Evolutionary conservation across 2,113 vertebrate genomes (phyloP).

Genomic region (Petaurus breviceps): DNA sequence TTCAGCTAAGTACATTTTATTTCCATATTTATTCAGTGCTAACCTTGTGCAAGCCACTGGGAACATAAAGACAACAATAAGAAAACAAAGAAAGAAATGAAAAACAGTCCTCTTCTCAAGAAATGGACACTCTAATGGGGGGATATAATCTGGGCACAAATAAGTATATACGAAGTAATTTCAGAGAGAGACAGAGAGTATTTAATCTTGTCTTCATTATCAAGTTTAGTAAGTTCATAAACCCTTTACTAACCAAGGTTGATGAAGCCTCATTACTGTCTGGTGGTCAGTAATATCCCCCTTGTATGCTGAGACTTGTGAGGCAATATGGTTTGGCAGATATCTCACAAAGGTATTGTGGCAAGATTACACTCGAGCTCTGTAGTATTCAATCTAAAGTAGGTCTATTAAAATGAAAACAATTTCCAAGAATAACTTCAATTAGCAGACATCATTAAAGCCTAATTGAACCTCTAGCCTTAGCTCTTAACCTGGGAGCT

Average conservation of each 20-base stretch:
- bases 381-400: conserved; percentile 60
- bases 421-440: conserved; percentile 74
- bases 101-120: neutral
- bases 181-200: neutral
- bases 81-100: neutral
- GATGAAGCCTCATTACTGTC: conserved; percentile 61
- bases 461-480: conserved; percentile 69
- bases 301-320: conserved; percentile 59
- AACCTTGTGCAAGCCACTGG: neutral
- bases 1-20: neutral
- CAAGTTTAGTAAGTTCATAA: neutral
- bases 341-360: conserved; percentile 71
- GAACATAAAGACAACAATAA: neutral
- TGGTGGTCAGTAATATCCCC: conserved; percentile 61
- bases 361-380: conserved; percentile 64
- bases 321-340: conserved; percentile 51
- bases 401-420: conserved; percentile 75
- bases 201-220: neutral
- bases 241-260: conserved; percentile 36
- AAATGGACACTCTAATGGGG: neutral
- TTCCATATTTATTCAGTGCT: neutral
- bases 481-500: conserved; percentile 60
- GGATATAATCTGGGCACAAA: neutral
- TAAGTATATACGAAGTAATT: neutral
- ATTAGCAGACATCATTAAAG: conserved; percentile 77